These are phyloP conservation scores for Chrosomus eos DNA, from an alignment of 2,797 vertebrate genomes.

Conservation along the genomic window DNA sequence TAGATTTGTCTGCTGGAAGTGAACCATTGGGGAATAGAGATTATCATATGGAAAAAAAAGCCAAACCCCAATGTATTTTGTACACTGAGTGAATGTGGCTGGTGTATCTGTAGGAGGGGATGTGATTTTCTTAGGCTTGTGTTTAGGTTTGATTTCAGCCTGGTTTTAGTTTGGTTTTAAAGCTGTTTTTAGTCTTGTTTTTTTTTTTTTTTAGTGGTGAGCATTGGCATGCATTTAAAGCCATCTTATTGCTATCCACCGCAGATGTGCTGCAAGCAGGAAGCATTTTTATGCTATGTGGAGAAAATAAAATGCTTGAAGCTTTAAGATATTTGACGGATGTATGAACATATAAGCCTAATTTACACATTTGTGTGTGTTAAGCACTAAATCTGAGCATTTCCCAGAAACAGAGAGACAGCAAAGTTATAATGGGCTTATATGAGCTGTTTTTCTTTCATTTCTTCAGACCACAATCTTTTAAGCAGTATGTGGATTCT, in stretches of 20 bases:
- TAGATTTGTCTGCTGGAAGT: conserved; percentile 73
- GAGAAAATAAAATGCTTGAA: conserved; percentile 63
- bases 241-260: conserved; percentile 73
- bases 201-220: conserved; percentile 67
- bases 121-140: conserved; percentile 67
- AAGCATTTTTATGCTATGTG: conserved; percentile 73
- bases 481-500: conserved; percentile 70
- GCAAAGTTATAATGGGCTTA: conserved; percentile 61
- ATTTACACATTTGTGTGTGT: conserved; percentile 47
- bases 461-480: conserved; percentile 68
- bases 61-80: conserved; percentile 69
- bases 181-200: conserved; percentile 47
- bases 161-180: conserved; percentile 41
- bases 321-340: conserved; percentile 69
- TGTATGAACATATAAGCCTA: conserved; percentile 34
- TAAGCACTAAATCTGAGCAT: conserved; percentile 56
- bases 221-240: conserved; percentile 74
- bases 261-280: conserved; percentile 74
- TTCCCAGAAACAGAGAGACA: conserved; percentile 49
- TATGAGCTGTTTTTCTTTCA: conserved; percentile 59
- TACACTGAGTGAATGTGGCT: conserved; percentile 33
- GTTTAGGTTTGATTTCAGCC: conserved; percentile 42
- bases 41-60: conserved; percentile 71
- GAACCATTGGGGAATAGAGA: conserved; percentile 67
- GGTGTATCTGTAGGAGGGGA: conserved; percentile 63